Evolutionary conservation across 2,888 invertebrate genomes (phyloP), one percentile per base, ranked within the genome.

Genomic region (Orthosia gothica): DNA sequence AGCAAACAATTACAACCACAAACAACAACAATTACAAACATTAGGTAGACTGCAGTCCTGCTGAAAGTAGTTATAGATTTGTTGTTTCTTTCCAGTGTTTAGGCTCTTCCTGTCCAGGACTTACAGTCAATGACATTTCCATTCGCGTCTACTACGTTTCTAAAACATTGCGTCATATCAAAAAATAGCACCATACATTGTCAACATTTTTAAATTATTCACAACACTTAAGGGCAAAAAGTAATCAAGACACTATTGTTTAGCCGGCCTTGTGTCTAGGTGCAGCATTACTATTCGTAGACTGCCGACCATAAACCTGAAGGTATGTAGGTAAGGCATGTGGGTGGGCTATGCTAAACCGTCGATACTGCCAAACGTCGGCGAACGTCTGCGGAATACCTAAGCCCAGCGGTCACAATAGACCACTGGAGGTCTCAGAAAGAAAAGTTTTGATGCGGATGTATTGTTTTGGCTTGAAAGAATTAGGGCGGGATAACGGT

Each of bases 181-280:
- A 64, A 69, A 76, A 79, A 68, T 75, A 76, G 73, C 64, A 76
- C 70, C 61, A 69, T 70, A 68, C 74, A 79, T 66, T 74, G 82
- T 85, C 32, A 76, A 85, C 85, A 76, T 82, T 79, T 79, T 83
- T 77, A 83, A 83, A 81, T 80, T 82, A 79, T 77, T 79, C 85
- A 83, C 78, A 76, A 85, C 90, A 74, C 74, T 82, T 89, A 91
- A 92, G 93, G 93, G 88, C 92, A 92, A 92, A 92, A 93, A 92
- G 92, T 90, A 92, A 95, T 95, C 91, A 94, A 93, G 86, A 85
- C 87, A 76, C 92, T 88, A 94, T 94, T 94, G 93, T 94, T 85
- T 84, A 72, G 79, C 62, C 81, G 91, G 89, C 92, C 93, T 93
- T 93, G 93, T 71, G 86, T 79, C 89, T 90, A 89, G 89, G 88